phyloP scores from a whole-genome alignment of 1,140 invertebrate species.

The Halyomorpha halys region DNA sequence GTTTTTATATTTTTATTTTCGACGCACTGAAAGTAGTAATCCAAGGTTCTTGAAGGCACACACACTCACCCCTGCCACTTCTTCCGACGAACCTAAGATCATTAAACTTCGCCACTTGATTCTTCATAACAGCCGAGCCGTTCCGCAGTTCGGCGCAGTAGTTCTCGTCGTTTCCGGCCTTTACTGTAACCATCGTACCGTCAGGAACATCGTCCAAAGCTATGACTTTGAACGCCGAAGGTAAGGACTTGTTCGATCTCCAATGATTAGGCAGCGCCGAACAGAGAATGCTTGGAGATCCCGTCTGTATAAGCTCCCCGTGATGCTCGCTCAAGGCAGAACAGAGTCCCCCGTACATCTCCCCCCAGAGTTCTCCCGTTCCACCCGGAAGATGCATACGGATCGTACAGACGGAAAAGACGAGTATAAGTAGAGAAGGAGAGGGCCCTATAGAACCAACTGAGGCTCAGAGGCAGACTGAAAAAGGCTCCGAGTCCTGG shows the following conservation, averaged over 20 bases:
- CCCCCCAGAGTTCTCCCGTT: slow-evolving; percentile 44
- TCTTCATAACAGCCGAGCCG: slow-evolving; percentile 86
- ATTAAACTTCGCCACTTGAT: slow-evolving; percentile 94
- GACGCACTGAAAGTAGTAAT: too few relatives aligned
- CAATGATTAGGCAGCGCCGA: slow-evolving; percentile 82
- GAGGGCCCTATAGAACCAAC: background rate
- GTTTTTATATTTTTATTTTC: too few relatives aligned
- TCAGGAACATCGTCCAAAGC: slow-evolving; percentile 82
- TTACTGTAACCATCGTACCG: slow-evolving; percentile 84
- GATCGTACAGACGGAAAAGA: background rate
- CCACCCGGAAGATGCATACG: slow-evolving; percentile 44
- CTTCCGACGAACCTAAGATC: slow-evolving; percentile 93
- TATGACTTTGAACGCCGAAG: slow-evolving; percentile 85
- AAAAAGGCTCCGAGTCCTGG: slow-evolving; percentile 5
- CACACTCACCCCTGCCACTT: slow-evolving; percentile 69
- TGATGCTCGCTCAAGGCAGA: slow-evolving; percentile 76
- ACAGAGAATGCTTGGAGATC: slow-evolving; percentile 84
- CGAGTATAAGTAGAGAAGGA: background rate
- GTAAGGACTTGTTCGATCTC: slow-evolving; percentile 93
- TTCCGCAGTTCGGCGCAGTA: slow-evolving; percentile 89
- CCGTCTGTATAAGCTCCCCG: slow-evolving; percentile 79
- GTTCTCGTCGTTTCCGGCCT: slow-evolving; percentile 94
- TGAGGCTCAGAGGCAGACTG: background rate
- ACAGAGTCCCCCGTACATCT: slow-evolving; percentile 51
- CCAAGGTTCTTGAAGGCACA: too few relatives aligned